phyloP scores from a whole-genome alignment of 2,888 invertebrate species.

The Nomada hirtipes region DNA sequence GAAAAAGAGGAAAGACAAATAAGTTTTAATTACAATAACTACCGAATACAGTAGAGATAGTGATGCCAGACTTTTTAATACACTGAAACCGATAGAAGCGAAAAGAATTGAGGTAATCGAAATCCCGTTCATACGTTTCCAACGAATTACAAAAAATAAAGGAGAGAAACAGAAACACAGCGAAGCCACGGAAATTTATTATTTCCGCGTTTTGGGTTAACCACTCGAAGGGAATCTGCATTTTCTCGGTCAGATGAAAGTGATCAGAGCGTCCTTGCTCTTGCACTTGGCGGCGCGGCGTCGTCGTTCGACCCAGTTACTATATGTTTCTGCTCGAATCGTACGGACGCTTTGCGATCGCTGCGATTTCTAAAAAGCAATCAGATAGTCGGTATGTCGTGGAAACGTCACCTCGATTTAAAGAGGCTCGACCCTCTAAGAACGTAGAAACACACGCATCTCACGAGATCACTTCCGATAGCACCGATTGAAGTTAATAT shows the following conservation, averaged over 20 bases:
- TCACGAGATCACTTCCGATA: conserved; percentile 31
- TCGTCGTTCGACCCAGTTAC: conserved; percentile 64
- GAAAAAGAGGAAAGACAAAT: too few species aligned
- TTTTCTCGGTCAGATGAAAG: conserved; percentile 67
- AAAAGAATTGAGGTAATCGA: background rate
- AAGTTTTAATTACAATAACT: too few species aligned
- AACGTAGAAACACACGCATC: background rate
- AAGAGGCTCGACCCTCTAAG: conserved; percentile 6
- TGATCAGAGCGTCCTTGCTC: conserved; percentile 75
- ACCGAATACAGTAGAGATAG: too few species aligned
- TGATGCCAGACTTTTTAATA: background rate
- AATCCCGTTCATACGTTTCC: background rate
- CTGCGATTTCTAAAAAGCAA: conserved; percentile 64
- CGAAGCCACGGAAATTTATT: background rate
- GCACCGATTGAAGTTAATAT: background rate
- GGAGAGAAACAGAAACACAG: too few species aligned
- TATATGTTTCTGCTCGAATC: conserved; percentile 4
- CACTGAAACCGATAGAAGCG: background rate
- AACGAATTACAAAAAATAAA: background rate
- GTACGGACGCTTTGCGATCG: conserved; percentile 1
- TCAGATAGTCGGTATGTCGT: conserved; percentile 9
- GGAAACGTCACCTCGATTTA: background rate
- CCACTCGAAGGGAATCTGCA: background rate
- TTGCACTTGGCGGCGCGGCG: conserved; percentile 62
- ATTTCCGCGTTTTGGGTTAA: conserved; percentile 23